Evolutionary conservation across 2,113 vertebrate genomes (phyloP).

Genomic region (Puntigrus tetrazona): DNA sequence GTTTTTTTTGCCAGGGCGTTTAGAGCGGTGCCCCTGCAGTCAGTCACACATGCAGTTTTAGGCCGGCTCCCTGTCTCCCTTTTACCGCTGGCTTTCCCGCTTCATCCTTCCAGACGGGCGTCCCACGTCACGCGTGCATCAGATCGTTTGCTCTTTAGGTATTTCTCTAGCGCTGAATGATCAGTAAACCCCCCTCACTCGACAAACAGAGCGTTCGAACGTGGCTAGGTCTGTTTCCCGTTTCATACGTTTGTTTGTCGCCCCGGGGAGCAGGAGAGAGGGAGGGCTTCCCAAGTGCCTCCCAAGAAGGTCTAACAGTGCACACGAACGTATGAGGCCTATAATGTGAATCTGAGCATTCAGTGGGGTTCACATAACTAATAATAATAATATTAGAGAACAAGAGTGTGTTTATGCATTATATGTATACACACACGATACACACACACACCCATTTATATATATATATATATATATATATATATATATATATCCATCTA

Average conservation of each 20-base stretch:
- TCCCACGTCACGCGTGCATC: slow-evolving; percentile 26
- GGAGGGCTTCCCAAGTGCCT: neutral
- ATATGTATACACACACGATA: too few species aligned
- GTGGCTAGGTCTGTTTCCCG: slow-evolving; percentile 52
- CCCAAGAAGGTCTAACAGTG: neutral
- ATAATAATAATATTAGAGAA: too few species aligned
- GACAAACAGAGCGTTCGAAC: slow-evolving; percentile 41
- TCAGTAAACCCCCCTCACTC: slow-evolving; percentile 24
- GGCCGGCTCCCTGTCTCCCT: slow-evolving; percentile 15
- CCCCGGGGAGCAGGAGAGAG: slow-evolving; percentile 32
- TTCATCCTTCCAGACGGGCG: neutral
- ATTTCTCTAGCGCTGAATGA: slow-evolving; percentile 14
- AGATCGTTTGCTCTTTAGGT: slow-evolving; percentile 7
- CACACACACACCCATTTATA: too few species aligned
- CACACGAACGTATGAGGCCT: neutral
- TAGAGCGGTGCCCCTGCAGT: slow-evolving; percentile 72
- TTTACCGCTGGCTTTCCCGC: slow-evolving; percentile 44
- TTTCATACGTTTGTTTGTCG: slow-evolving; percentile 61
- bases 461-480: too few species aligned
- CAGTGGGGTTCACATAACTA: too few species aligned
- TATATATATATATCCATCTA: too few species aligned
- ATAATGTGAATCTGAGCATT: neutral
- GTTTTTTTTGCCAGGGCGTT: slow-evolving; percentile 71
- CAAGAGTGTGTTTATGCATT: too few species aligned
- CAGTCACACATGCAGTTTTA: slow-evolving; percentile 64